These are phyloP conservation scores for Orientallactaga bullata DNA, from an alignment of 2,113 vertebrate genomes.

Conservation along the genomic window DNA sequence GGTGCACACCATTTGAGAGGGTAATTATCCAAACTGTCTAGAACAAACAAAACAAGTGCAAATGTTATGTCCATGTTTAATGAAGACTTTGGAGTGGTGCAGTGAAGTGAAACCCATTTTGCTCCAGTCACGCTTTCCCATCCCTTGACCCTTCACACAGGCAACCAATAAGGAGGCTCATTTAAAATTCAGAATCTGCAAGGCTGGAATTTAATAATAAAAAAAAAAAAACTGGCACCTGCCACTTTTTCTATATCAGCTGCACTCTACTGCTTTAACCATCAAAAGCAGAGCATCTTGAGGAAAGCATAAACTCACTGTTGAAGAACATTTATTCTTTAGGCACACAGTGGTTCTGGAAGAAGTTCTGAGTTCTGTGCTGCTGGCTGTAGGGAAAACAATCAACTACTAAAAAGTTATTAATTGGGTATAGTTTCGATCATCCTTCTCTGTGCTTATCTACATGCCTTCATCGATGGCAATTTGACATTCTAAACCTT, in stretches of 20 bases:
- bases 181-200: slow-evolving; percentile 78
- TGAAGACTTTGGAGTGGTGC: slow-evolving; percentile 83
- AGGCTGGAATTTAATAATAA: slow-evolving; percentile 79
- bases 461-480: not conserved
- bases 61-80: slow-evolving; percentile 82
- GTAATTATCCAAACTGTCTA: slow-evolving; percentile 83
- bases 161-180: slow-evolving; percentile 75
- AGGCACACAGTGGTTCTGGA: not conserved
- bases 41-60: slow-evolving; percentile 84
- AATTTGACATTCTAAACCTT: not conserved
- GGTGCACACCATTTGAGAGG: slow-evolving; percentile 79
- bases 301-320: not conserved
- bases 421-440: not conserved
- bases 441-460: slow-evolving; percentile 35
- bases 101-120: slow-evolving; percentile 82
- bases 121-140: slow-evolving; percentile 69
- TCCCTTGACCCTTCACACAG: slow-evolving; percentile 72
- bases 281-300: slow-evolving; percentile 70
- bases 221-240: slow-evolving; percentile 82
- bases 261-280: slow-evolving; percentile 62
- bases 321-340: slow-evolving; percentile 59
- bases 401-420: slow-evolving; percentile 45
- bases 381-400: slow-evolving; percentile 1
- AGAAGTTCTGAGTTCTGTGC: not conserved
- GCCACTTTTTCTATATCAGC: slow-evolving; percentile 74